A percentile compares a stretch with the other conserved stretches of the same genome.
Evolutionary conservation across 2,888 invertebrate genomes (phyloP).

Genomic region (Agrilus cyanescens): DNA sequence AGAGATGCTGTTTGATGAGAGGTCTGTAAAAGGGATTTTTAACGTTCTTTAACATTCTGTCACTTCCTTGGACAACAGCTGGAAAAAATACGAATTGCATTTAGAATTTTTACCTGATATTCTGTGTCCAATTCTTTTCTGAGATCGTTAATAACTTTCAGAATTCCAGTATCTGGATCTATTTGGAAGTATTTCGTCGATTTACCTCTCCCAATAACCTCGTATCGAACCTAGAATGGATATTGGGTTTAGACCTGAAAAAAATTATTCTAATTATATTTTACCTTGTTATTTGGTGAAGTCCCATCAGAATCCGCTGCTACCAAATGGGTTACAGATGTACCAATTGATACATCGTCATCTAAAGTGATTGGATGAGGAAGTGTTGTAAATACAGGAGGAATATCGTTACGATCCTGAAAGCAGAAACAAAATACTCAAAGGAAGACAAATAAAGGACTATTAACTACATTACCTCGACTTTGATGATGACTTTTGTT

Average conservation of each 20-base stretch:
- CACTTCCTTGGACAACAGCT: no score
- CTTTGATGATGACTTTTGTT: conserved; percentile 60
- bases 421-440: no score
- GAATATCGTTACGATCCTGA: conserved; percentile 77
- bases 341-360: conserved; percentile 73
- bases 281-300: conserved; percentile 67
- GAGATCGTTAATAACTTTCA: conserved; percentile 72
- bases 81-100: no score
- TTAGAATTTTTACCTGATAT: conserved; percentile 51
- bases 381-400: conserved; percentile 74
- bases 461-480: conserved; percentile 45
- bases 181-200: conserved; percentile 79
- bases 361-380: conserved; percentile 74
- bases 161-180: conserved; percentile 69
- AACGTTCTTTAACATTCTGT: no score
- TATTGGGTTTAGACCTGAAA: not conserved
- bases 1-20: no score
- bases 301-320: conserved; percentile 80
- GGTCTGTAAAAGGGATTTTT: no score
- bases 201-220: conserved; percentile 70
- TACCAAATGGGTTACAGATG: conserved; percentile 62
- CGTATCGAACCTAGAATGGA: conserved; percentile 47
- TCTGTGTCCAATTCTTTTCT: conserved; percentile 78
- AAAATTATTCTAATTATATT: conserved; percentile 2
- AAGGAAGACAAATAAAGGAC: not conserved